Conservation (phyloP, 2,888 invertebrate species). For the Xanthostigma xanthostigma region DNA sequence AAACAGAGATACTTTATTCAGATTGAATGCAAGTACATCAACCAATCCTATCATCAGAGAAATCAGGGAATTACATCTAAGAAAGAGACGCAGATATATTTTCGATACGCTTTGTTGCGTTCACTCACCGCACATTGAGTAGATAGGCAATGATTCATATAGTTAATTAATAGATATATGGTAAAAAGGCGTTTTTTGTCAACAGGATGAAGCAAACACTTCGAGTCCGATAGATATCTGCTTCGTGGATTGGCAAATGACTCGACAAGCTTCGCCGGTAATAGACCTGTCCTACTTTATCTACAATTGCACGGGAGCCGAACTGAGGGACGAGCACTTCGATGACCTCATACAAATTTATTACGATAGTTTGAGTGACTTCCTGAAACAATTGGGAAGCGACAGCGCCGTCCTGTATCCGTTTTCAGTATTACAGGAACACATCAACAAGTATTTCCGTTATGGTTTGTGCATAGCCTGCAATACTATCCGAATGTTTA, state of each 20-base stretch:
- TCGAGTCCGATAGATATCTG: neutral
- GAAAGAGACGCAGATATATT: too few relatives aligned
- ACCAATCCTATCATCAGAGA: too few relatives aligned
- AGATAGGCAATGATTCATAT: too few relatives aligned
- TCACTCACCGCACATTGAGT: too few relatives aligned
- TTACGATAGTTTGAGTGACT: neutral
- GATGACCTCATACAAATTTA: constrained; percentile 1
- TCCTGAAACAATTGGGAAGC: neutral
- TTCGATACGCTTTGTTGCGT: too few relatives aligned
- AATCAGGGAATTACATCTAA: too few relatives aligned
- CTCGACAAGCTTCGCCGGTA: neutral
- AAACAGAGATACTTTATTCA: too few relatives aligned
- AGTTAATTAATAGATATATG: too few relatives aligned
- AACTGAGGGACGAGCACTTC: neutral
- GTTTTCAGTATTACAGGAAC: neutral
- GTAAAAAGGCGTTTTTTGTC: neutral
- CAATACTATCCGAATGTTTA: neutral
- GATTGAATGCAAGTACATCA: too few relatives aligned
- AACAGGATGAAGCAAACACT: neutral
- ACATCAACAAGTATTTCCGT: constrained; percentile 1
- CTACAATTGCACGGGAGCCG: neutral
- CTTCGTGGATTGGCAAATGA: constrained; percentile 2
- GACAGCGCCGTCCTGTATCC: neutral
- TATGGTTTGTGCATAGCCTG: neutral
- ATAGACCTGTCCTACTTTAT: constrained; percentile 3